These are phyloP conservation scores for Herpailurus yagouaroundi DNA, from an alignment of 2,113 vertebrate genomes.

Conservation along the genomic window DNA sequence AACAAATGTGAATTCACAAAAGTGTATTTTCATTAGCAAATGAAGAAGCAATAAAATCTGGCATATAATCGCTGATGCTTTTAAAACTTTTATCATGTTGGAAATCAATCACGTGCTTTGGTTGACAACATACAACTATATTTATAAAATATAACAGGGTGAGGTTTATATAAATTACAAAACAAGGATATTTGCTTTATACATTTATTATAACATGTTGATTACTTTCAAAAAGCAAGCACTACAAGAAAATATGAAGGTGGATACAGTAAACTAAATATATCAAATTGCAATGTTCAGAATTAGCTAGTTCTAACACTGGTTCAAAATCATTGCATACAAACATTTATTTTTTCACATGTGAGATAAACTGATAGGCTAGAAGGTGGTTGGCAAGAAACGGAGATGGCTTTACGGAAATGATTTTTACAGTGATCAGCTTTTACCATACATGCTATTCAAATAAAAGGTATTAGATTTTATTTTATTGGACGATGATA, in stretches of 20 bases:
- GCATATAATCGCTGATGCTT: too few species aligned
- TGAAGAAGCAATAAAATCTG: too few species aligned
- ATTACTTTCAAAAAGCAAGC: background rate
- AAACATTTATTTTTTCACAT: background rate
- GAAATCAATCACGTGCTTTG: background rate
- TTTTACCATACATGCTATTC: background rate
- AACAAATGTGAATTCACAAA: too few species aligned
- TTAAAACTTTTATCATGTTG: background rate
- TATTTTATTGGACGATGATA: background rate
- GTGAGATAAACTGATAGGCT: background rate
- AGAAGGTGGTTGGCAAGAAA: background rate
- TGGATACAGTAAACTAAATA: background rate
- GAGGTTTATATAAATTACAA: background rate
- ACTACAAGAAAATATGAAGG: background rate
- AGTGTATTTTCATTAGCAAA: too few species aligned
- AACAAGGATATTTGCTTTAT: background rate
- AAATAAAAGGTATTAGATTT: background rate
- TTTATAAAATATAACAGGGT: background rate
- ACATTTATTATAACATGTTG: background rate
- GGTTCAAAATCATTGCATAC: background rate
- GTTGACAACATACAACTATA: background rate
- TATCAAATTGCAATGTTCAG: background rate
- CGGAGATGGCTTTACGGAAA: background rate
- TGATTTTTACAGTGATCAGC: background rate
- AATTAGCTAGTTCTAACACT: background rate